Base-by-base conservation (phyloP, 2,797 vertebrate species). In the Arrhamphus sclerolepis region DNA sequence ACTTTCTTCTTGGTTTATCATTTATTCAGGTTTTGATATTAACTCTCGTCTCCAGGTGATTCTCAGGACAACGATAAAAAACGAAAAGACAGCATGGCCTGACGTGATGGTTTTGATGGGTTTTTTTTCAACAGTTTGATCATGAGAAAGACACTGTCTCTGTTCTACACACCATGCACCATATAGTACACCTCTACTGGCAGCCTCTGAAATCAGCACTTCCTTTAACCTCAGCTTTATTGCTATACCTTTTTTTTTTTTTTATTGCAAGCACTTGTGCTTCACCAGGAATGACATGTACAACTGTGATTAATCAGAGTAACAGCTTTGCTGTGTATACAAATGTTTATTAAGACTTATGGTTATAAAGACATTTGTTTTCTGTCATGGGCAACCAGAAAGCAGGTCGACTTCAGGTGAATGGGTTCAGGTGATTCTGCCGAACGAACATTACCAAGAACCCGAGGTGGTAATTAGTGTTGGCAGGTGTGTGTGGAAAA, bases 81-180 rank as follows among this genome's bases (percentile, higher is more conserved):
- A 0, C 4, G 0, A 1, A 0, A 3, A 3, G 5, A 10, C 2
- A 40, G 0, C 18, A 0, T 0, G 0, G 18, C 14, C 0, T 74
- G 0, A 82, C 4, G 77, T 86, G 67, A 75, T 13, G 34, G 40
- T 26, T 26, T 26, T 26, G 24, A 6, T 26, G 44, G 21, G 5
- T 6, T 5, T 22, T 13, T 46, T 10, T 44, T 11, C 5, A 46
- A 21, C 7, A 14, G 1, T 14, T 21, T 21, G 9, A 50, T 46
- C 16, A 47, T 26, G 24, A 6, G 3, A 2, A 26, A 26, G 24
- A 26, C 24, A n/a, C n/a, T n/a, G n/a, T n/a, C n/a, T n/a, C n/a
- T n/a, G n/a, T n/a, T 26, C 6, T 2, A 26, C 24, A 26, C 24
- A 26, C n/a, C n/a, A n/a, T n/a, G n/a, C n/a, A n/a, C n/a, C n/a